A percentile compares a stretch with the other conserved stretches of the same genome.
Conservation (phyloP, 2,888 invertebrate genomes). For the Drosophila villosipedis region DNA sequence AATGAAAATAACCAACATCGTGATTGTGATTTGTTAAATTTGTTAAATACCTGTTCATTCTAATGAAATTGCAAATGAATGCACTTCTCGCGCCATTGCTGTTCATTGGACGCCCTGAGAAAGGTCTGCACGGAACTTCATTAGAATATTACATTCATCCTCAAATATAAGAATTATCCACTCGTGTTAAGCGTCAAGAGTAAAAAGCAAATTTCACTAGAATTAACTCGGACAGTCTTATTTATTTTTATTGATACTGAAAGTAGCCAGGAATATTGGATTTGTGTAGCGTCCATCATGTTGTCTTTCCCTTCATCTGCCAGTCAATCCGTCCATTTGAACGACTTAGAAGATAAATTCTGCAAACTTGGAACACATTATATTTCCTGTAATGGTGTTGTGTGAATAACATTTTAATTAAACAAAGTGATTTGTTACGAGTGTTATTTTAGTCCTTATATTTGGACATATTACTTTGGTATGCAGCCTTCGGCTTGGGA, state of each 20-base stretch:
- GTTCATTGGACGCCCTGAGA: not conserved
- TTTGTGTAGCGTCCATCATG: not conserved
- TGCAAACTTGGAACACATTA: not conserved
- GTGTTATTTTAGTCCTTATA: not conserved
- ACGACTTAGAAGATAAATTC: not conserved
- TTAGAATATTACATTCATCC: not conserved
- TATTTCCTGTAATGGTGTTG: not conserved
- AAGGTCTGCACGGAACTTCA: not conserved
- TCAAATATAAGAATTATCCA: not conserved
- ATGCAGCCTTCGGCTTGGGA: not conserved
- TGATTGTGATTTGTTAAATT: not conserved
- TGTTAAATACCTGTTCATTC: not conserved
- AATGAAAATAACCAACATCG: not conserved
- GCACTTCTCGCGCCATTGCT: not conserved
- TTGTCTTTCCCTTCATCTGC: not conserved
- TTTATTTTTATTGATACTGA: not conserved
- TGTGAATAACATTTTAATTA: not conserved
- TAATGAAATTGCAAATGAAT: not conserved
- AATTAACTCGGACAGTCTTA: not conserved
- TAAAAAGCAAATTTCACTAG: not conserved
- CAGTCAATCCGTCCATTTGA: not conserved
- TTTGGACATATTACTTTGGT: not conserved
- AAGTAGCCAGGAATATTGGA: not conserved
- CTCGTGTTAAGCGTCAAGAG: not conserved
- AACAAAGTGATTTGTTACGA: not conserved